Percentiles rank a stretch among this genome's conserved stretches.
Conservation (phyloP, 1,140 invertebrate species). For the Zaprionus ghesquierei region DNA sequence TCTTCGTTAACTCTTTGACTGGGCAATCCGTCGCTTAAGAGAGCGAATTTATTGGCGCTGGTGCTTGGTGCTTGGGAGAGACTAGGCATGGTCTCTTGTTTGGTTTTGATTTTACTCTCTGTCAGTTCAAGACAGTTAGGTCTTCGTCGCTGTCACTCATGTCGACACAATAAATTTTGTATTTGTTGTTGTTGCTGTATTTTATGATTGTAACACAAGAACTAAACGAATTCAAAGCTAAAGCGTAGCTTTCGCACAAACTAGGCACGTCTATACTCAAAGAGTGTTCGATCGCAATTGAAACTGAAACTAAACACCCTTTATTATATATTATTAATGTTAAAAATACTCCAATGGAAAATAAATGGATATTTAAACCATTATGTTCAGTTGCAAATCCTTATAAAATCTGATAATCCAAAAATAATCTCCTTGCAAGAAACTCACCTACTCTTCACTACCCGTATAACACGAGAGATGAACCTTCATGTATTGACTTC, state of each 20-base stretch:
- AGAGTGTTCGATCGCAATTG: conserved; percentile 1
- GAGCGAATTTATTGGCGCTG: conserved; percentile 6
- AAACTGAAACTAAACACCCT: neutral
- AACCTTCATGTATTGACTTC: too few relatives aligned
- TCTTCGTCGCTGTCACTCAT: conserved; percentile 21
- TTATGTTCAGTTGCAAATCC: too few relatives aligned
- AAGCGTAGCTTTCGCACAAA: neutral
- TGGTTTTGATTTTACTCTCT: too few relatives aligned
- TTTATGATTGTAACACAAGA: neutral
- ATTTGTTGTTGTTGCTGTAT: conserved; percentile 2
- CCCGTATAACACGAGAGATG: too few relatives aligned
- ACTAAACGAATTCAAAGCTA: too few relatives aligned
- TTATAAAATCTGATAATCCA: too few relatives aligned
- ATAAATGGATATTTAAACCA: conserved; percentile 5
- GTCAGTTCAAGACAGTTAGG: conserved; percentile 3
- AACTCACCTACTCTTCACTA: too few relatives aligned
- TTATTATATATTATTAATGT: neutral
- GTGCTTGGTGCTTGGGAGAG: conserved; percentile 23
- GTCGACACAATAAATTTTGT: neutral
- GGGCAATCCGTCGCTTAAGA: neutral
- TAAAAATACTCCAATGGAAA: conserved; percentile 14
- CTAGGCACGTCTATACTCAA: conserved; percentile 4
- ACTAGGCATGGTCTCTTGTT: too few relatives aligned
- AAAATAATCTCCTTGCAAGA: too few relatives aligned
- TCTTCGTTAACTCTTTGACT: too few relatives aligned